Evolutionary conservation across 2,888 invertebrate species (phyloP).

Genomic region (Sialis fuliginosa): DNA sequence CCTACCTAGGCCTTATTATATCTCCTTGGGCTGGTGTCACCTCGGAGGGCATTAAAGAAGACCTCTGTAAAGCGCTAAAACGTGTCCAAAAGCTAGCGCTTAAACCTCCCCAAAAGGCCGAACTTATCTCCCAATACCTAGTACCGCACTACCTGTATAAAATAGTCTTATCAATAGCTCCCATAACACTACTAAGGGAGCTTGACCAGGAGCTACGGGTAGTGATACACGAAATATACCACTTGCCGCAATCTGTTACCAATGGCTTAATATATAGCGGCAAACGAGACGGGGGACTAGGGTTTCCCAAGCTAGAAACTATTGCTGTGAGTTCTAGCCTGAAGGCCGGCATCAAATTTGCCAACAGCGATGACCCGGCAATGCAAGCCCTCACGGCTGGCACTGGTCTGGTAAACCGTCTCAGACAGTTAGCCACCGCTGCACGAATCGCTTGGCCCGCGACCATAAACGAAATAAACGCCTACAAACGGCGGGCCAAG

Average conservation of each 20-base stretch:
- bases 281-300: not conserved
- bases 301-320: not conserved
- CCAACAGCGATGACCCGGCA: too few species aligned
- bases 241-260: not conserved
- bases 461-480: constrained; percentile 2
- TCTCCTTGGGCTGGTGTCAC: constrained; percentile 8
- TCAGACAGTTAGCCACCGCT: not conserved
- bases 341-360: too few species aligned
- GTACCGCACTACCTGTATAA: not conserved
- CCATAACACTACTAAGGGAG: not conserved
- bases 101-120: not conserved
- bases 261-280: not conserved
- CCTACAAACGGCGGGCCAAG: constrained; percentile 8
- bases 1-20: not conserved
- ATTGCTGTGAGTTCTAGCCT: too few species aligned
- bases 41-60: not conserved
- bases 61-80: not conserved
- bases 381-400: too few species aligned
- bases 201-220: not conserved
- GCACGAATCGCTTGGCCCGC: constrained; percentile 12
- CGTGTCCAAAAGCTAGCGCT: not conserved
- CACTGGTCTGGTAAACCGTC: too few species aligned
- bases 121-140: not conserved
- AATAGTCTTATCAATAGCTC: not conserved
- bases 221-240: not conserved